Evolutionary conservation across 2,113 vertebrate genomes (phyloP), one percentile per base, ranked within the genome.

Genomic region (Mus spicilegus): DNA sequence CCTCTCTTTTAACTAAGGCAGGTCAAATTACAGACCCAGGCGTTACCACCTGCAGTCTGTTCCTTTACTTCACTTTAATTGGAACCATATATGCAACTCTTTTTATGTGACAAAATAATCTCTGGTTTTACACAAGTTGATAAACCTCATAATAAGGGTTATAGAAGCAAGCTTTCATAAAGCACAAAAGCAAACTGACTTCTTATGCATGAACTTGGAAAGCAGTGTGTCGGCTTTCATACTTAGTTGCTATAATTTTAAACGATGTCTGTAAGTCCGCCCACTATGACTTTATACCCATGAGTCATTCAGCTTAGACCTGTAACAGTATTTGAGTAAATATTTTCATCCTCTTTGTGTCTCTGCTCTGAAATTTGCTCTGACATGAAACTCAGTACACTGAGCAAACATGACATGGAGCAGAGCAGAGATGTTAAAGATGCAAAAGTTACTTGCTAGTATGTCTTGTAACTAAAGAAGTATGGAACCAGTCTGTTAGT

Each of bases 31-130:
- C 28, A 89, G 46, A 82, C 28, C 2, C 6, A 22, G 54, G 63
- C 24, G 92, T 84, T 82, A 26, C 81, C 81, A 8, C 88, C 49
- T 16, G 0, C 13, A 69, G 36, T 75, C 16, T 73, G n/a, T 96
- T 88, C 39, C n/a, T 85, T 90, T 69, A 7, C 19, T 16, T 85
- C 80, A 73, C 78, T 90, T 90, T 96, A 95, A 93, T 89, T 70
- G 61, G 16, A 28, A 42, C 16, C 58, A 39, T 90, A 33, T 92
- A 73, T 26, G 1, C 26, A 61, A 61, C 65, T 80, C 69, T 95
- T 97, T 92, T 39, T 80, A 17, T 77, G 77, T 90, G 39, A 95
- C 67, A 94, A 56, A 93, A 72, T 92, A 96, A 95, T 90, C 46
- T 88, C 72, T 89, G 78, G 80, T 76, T 94, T 92, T 88, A 88